Evolutionary conservation across 2,113 vertebrate genomes (phyloP), one percentile per base, ranked within the genome.

Genomic region (Pleuronectes platessa): DNA sequence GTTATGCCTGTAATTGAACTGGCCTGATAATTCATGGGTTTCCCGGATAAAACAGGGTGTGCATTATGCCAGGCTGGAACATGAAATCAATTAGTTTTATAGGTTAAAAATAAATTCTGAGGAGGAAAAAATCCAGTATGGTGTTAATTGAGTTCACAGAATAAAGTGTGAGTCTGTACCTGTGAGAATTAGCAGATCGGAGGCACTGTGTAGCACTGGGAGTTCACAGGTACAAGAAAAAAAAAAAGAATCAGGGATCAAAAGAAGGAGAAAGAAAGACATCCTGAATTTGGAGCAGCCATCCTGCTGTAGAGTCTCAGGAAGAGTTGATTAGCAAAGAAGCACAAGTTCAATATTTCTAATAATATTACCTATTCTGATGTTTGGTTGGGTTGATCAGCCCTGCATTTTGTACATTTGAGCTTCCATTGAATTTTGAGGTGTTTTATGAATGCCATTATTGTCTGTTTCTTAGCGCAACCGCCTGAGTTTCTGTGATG

Each of bases 71-170:
- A 71, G 74, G 88, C 76, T 85, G 74, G 83, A 88, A 89, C 87
- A 88, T 68, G 84, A 89, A 92, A 92, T 92, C 88, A 92, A 87
- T 89, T 90, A 91, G 71, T 86, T 84, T 72, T 78, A 63, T 67
- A 80, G 69, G 87, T 76, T 92, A 93, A 92, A 92, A 93, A 92
- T 92, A 92, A 89, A 87, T 79, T 79, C 59, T 78, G 77, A 83
- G 67, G 77, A 88, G 85, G 53, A 79, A 86, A 86, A 64, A 88
- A 89, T 89, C 71, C 82, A 70, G 58, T 72, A 51, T 87, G 86
- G 93, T 93, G 93, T 92, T 94, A 94, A 95, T 95, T 95, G 94
- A 92, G 92, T 94, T 95, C 94, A 92, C 90, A 93, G 91, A 86
- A 84, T 72, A 74, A 89, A 76, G 91, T 92, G 89, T 84, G 84